phyloP scores from a whole-genome alignment of 2,888 invertebrate genomes.

The Heteropelma amictum region DNA sequence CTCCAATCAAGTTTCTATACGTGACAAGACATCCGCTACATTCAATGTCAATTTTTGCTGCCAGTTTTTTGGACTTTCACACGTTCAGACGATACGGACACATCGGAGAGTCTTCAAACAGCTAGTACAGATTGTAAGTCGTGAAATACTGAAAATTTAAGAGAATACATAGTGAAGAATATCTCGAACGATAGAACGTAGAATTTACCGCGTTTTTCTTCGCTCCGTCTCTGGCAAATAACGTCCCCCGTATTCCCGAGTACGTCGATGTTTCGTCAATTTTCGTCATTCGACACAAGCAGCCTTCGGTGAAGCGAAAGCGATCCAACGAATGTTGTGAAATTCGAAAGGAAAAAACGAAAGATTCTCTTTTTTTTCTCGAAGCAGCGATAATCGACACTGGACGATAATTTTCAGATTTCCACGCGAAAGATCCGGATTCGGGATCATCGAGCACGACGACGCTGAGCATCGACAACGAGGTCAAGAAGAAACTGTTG shows the following conservation, averaged over 20 bases:
- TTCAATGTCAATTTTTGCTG: conserved; percentile 71
- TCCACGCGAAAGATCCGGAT: conserved; percentile 77
- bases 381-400: too few relatives aligned
- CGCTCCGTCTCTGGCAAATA: too few relatives aligned
- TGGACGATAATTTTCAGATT: conserved; percentile 73
- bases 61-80: conserved; percentile 76
- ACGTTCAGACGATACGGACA: conserved; percentile 77
- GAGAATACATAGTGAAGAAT: conserved; percentile 20
- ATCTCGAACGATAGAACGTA: too few relatives aligned
- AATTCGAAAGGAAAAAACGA: background rate
- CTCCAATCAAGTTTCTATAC: background rate
- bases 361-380: too few relatives aligned
- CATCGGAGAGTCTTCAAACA: conserved; percentile 76
- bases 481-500: conserved; percentile 79
- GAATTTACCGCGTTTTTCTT: too few relatives aligned
- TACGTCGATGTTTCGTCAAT: too few relatives aligned
- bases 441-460: conserved; percentile 80
- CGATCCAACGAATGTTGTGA: background rate
- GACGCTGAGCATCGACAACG: conserved; percentile 76
- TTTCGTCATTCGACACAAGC: too few relatives aligned
- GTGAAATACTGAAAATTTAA: conserved; percentile 31
- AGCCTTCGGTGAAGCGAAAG: too few relatives aligned
- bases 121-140: conserved; percentile 76
- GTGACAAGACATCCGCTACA: conserved; percentile 36
- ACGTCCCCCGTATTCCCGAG: too few relatives aligned